These are phyloP conservation scores for Drosophila melanica DNA, from an alignment of 1,140 invertebrate genomes.

Conservation along the genomic window DNA sequence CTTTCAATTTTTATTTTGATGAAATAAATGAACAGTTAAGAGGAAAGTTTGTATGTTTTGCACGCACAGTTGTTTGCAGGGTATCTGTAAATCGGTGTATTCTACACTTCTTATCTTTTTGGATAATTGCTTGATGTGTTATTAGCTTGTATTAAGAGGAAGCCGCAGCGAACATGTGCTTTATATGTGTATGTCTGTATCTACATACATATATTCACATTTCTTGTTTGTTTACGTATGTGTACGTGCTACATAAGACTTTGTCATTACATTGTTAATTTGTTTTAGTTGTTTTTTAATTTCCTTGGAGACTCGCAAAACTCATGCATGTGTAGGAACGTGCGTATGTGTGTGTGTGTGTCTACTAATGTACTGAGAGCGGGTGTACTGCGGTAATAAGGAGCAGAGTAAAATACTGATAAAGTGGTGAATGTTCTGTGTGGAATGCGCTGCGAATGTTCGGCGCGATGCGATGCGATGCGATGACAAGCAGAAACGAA, in stretches of 20 bases:
- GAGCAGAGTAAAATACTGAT: conserved; percentile 80
- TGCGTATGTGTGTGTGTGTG: not conserved
- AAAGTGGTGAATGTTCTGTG: conserved; percentile 75
- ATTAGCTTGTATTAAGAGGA: conserved; percentile 45
- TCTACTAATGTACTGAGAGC: conserved; percentile 67
- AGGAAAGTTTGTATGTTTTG: no score
- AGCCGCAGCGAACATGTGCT: not conserved
- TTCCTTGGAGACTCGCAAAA: conserved; percentile 80
- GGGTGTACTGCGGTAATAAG: conserved; percentile 61
- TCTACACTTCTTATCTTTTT: not conserved
- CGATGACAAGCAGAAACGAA: conserved; percentile 80
- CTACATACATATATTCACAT: conserved; percentile 1
- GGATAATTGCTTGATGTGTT: conserved; percentile 62
- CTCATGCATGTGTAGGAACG: conserved; percentile 45
- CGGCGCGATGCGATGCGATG: conserved; percentile 56
- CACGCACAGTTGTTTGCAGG: no score
- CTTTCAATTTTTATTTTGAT: no score
- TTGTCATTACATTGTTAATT: conserved; percentile 82
- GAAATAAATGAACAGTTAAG: no score
- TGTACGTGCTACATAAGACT: conserved; percentile 57
- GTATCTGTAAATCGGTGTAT: no score
- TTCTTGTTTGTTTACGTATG: conserved; percentile 11
- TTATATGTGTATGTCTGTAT: not conserved
- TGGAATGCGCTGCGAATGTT: conserved; percentile 61
- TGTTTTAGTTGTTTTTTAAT: conserved; percentile 83